Base-by-base conservation (phyloP, 1,140 invertebrate genomes). In the Homalodisca vitripennis region DNA sequence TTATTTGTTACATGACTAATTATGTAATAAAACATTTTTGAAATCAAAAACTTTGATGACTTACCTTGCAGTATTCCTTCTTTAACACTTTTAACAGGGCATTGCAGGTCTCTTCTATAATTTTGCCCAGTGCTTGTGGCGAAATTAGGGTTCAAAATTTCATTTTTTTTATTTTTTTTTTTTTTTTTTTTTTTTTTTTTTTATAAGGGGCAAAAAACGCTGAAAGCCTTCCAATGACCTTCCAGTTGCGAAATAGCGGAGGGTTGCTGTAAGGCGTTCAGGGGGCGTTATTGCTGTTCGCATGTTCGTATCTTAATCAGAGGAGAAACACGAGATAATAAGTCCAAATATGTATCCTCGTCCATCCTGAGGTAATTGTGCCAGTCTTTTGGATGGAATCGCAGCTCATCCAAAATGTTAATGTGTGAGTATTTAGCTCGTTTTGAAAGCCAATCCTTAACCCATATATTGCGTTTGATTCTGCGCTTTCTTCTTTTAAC, bases 221-320 rank as follows among this genome's bases (percentile, higher is more conserved):
- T n/a, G n/a, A n/a, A n/a, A 68, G 74, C 81, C 76, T 74, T 78
- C 75, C 66, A 74, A 77, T 57, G 65, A 73, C 63, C 73, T 73
- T 48, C 78, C 78, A 10, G 77, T 79, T 31, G 74, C 78, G 26
- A 79, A 71, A 72, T 74, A 80, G 67, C 78, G 73, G 14, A 80
- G 67, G 30, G 79, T 80, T 31, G 75, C 75, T 27, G 73, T 72
- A 24, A 80, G 73, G 65, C 78, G 71, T 71, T 79, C 77, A 62
- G 78, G 70, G 53, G 76, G 72, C 64, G 75, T 74, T 62, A 81
- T 78, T 55, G 75, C 73, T 70, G 69, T 60, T 71, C 79, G 73
- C 78, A 81, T 77, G 20, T 71, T 53, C 46, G 78, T 80, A 71
- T 80, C 68, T 73, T 65, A 68, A 78, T 78, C 27, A 71, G 53